Percentiles rank a stretch among this genome's conserved stretches.
phyloP scores from a whole-genome alignment of 37 sponge, comb jelly and placozoan species.

The Beroe ovata region DNA sequence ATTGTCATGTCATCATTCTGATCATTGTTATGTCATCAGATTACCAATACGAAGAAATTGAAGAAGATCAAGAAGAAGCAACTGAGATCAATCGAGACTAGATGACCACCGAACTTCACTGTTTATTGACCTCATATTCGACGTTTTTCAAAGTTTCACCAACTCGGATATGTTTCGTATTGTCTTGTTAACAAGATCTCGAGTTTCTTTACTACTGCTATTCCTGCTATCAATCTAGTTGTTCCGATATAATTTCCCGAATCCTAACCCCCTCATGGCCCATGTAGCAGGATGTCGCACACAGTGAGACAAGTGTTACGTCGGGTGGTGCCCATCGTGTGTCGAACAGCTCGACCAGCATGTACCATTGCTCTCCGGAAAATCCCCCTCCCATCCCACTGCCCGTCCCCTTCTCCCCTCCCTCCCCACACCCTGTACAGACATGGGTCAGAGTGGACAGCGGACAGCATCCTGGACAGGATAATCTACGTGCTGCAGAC shows the following conservation, averaged over 20 bases:
- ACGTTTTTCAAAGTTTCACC: too few relatives aligned
- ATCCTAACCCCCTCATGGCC: too few relatives aligned
- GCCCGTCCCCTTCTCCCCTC: neutral
- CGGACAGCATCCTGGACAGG: constrained; percentile 41
- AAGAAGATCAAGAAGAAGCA: constrained; percentile 67
- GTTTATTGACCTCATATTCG: too few relatives aligned
- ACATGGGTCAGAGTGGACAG: constrained; percentile 4
- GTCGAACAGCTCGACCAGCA: constrained; percentile 8
- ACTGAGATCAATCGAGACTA: constrained; percentile 33
- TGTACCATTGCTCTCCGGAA: constrained; percentile 62
- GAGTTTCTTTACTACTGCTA: too few relatives aligned
- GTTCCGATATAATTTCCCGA: too few relatives aligned
- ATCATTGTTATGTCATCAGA: constrained; percentile 10
- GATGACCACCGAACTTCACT: too few relatives aligned
- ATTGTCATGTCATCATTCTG: neutral
- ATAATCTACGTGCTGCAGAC: constrained; percentile 42
- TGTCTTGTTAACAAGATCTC: too few relatives aligned
- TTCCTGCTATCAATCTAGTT: too few relatives aligned
- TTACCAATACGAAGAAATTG: constrained; percentile 54
- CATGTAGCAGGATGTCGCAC: too few relatives aligned
- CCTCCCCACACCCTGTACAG: neutral
- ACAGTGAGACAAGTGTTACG: constrained; percentile 4
- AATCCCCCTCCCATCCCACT: neutral
- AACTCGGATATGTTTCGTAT: too few relatives aligned
- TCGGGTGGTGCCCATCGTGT: neutral